Evolutionary conservation across 2,113 vertebrate species (phyloP), one percentile per base, ranked within the genome.

Genomic region (Phodopus roborovskii): DNA sequence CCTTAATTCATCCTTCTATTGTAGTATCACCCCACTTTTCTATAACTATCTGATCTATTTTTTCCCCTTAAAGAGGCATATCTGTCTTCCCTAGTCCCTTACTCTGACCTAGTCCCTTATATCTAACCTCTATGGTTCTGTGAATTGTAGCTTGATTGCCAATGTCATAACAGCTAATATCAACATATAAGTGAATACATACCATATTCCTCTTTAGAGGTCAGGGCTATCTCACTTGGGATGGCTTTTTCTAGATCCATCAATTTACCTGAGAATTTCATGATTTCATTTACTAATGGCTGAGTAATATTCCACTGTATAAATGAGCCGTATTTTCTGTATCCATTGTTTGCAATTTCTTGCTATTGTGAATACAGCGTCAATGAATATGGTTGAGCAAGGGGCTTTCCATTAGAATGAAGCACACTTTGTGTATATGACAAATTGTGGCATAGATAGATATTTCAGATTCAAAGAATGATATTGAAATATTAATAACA

Each of bases 401-500:
- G 36, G 7, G 6, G 22, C 56, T 58, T n/a, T 39, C 1, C 24
- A 20, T 36, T 24, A 26, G 36, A 13, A 39, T 26, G 13, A 81
- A 82, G 20, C 20, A 79, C 3, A 0, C 33, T 82, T 82, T 82
- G 11, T 3, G 5, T 58, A 58, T 82, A 39, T 82, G 36, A n/a
- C 36, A 5, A 58, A 81, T 56, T n/a, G 19, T 82, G 6, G 20
- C 36, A 82, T 39, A n/a, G 20, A 19, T 81, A 26, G 9, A 48
- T 2, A 66, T 45, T 64, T 84, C 28, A 64, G 3, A 33, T 83
- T 42, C 10, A 42, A 84, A 64, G 7, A 24, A 30, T 60, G 58
- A 39, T 82, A 2, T 90, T 94, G 36, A 84, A 66, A 64, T 91
- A 45, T 88, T 81, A n/a, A 73, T 84, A 53, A 83, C 64, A 85